A percentile compares a stretch with the other conserved stretches of the same genome.
Conservation (phyloP, 2,113 vertebrate species). For the Campylomormyrus tamandua region DNA sequence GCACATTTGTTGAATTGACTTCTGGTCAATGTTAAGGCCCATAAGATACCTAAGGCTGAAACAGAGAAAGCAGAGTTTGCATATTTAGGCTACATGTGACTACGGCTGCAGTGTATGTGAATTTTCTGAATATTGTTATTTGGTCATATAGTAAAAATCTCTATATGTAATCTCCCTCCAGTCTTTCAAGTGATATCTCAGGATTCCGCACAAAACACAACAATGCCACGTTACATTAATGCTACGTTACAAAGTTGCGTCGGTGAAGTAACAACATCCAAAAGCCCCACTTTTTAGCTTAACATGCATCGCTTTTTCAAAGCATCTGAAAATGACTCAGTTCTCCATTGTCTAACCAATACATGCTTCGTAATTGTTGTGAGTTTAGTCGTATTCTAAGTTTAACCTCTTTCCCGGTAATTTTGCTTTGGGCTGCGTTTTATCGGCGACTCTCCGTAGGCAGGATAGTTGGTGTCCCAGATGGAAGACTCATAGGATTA, state of each 20-base stretch:
- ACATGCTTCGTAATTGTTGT: background rate
- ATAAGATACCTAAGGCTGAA: conserved; percentile 29
- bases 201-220: background rate
- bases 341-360: background rate
- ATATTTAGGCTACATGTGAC: conserved; percentile 29
- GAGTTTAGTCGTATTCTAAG: background rate
- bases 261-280: background rate
- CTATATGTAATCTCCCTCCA: background rate
- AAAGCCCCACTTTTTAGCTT: background rate
- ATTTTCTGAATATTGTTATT: conserved; percentile 41
- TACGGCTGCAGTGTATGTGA: conserved; percentile 28
- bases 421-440: background rate
- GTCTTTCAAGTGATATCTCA: background rate
- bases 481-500: background rate
- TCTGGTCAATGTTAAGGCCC: conserved; percentile 31
- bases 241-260: background rate
- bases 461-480: background rate
- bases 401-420: background rate
- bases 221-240: background rate
- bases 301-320: background rate
- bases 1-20: conserved; percentile 24
- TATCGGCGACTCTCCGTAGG: background rate
- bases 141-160: background rate
- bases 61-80: conserved; percentile 35
- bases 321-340: background rate